Conservation (phyloP, 2,797 vertebrate genomes). For the Rallus crepitans region DNA sequence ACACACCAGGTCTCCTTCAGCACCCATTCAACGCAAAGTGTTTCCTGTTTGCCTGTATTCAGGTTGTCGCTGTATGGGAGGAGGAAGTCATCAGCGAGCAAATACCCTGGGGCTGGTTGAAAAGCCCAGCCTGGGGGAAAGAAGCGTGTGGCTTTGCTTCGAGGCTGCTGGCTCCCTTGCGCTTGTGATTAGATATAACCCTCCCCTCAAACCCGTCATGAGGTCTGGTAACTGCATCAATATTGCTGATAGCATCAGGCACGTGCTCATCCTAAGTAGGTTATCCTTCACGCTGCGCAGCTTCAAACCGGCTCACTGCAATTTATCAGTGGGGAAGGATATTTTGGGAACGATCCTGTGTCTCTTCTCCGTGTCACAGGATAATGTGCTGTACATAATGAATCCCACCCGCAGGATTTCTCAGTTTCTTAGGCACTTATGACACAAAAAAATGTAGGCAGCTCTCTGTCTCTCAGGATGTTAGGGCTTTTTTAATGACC, state of each 20-base stretch:
- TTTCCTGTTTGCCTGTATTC: not conserved
- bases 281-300: conserved; percentile 3
- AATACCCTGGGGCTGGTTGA: not conserved
- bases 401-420: not conserved
- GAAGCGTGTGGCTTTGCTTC: not conserved
- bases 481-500: not conserved
- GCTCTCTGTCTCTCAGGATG: not conserved
- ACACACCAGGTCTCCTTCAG: not conserved
- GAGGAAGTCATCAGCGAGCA: not conserved
- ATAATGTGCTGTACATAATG: not conserved
- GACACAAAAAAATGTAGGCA: not conserved
- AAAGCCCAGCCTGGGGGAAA: not conserved
- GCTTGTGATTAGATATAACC: not conserved
- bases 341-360: conserved; percentile 8
- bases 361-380: not conserved
- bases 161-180: rapidly evolving
- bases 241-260: conserved; percentile 1
- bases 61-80: rapidly evolving
- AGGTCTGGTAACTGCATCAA: not conserved
- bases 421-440: not conserved
- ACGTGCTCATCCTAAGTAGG: conserved; percentile 43
- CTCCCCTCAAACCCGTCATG: not conserved
- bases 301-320: conserved; percentile 9
- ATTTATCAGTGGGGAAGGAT: conserved; percentile 27
- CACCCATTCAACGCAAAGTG: not conserved